phyloP scores from a whole-genome alignment of 2,797 vertebrate genomes.

The Coracias cyanogaster region DNA sequence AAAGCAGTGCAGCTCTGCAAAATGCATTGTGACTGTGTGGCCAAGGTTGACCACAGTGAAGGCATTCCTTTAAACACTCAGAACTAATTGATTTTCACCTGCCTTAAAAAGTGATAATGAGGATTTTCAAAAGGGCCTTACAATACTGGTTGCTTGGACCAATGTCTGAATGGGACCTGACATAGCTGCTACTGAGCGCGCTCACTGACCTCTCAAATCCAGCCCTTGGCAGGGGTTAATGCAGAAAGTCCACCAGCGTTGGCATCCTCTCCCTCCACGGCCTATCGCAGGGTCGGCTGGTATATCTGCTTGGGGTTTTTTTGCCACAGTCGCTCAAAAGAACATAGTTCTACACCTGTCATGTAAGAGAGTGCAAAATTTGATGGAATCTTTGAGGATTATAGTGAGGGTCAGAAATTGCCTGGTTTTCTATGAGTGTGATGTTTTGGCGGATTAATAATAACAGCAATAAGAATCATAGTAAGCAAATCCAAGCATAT shows the following conservation, averaged over 20 bases:
- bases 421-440: background rate
- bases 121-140: constrained; percentile 15
- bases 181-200: accelerated
- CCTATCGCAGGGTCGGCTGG: background rate
- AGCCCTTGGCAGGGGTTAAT: background rate
- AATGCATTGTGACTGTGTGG: background rate
- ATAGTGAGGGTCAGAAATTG: background rate
- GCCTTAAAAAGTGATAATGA: background rate
- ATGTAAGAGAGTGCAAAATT: background rate
- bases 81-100: constrained; percentile 44
- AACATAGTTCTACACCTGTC: background rate
- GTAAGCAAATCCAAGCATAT: background rate
- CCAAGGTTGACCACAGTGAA: constrained; percentile 13
- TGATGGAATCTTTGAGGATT: background rate
- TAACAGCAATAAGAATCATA: background rate
- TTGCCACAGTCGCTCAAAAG: background rate
- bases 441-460: background rate
- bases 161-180: background rate
- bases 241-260: background rate
- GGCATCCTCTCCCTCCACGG: background rate
- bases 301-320: background rate
- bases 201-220: background rate
- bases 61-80: constrained; percentile 8
- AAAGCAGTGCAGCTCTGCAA: background rate
- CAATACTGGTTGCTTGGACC: background rate